Base-by-base conservation (phyloP, 2,888 invertebrate genomes). In the Furcula furcula region DNA sequence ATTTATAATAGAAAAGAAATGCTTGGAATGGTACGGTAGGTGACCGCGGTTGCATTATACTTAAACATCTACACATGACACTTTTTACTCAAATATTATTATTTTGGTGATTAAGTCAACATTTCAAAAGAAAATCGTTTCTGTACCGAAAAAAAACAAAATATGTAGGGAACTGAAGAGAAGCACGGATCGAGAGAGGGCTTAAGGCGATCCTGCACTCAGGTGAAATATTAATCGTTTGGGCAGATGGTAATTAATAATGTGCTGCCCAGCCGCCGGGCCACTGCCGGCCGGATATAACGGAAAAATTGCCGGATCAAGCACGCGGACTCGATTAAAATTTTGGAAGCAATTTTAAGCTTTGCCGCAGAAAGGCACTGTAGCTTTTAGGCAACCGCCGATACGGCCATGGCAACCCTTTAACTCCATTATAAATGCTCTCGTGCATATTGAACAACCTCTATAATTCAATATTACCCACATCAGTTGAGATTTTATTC, bases 171-270 rank as follows among this genome's bases (percentile, higher is more conserved):
- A n/a, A n/a, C n/a, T n/a, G n/a, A n/a, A 75, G 79, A 81, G 80
- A 80, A 80, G 77, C 66, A 67, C 52, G 73, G 76, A 77, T 84
- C 82, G 82, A 72, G 74, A 69, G 65, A 65, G 55, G 55, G 69
- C 60, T 67, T 63, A 64, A 68, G 69, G 72, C 66, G 71, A 76
- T 73, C 76, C 80, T 71, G 65, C 71, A 75, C 71, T 73, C 72
- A 70, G 72, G 78, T 84, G 66, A 84, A 85, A 82, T 85, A 84
- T 84, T 82, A 77, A 84, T 77, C 65, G 76, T 68, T 76, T 62
- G 71, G 77, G 73, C 74, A 74, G 74, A 70, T 65, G 64, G 74
- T 78, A 84, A 85, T 85, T 86, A 86, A 85, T 86, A 85, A 86
- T 84, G 76, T 73, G 75, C 66, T 64, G 65, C 71, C 63, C 64